Evolutionary conservation across 2,888 invertebrate species (phyloP).

Genomic region (Diarsia mendica): DNA sequence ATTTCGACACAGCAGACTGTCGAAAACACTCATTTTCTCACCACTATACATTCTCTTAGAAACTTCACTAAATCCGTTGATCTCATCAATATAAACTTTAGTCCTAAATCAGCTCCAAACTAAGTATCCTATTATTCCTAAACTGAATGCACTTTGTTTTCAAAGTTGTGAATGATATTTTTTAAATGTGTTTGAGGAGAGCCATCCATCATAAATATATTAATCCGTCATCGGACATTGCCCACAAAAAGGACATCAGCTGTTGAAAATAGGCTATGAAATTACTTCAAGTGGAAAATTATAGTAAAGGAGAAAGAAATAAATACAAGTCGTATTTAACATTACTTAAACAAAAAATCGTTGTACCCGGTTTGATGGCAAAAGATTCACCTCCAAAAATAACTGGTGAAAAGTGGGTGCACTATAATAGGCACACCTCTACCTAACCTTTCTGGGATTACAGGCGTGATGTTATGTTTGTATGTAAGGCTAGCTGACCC

Average conservation of each 20-base stretch:
- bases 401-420: too few species aligned
- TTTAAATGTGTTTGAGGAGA: constrained; percentile 16
- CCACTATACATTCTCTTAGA: constrained; percentile 1
- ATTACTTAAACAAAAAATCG: too few species aligned
- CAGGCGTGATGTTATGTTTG: too few species aligned
- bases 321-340: neutral
- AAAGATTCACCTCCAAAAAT: too few species aligned
- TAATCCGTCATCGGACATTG: constrained; percentile 23
- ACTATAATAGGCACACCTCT: too few species aligned
- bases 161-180: constrained; percentile 16
- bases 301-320: too few species aligned
- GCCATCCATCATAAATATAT: constrained; percentile 29
- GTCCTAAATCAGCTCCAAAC: constrained; percentile 25
- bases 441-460: too few species aligned
- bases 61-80: constrained; percentile 19
- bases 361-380: too few species aligned
- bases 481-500: too few species aligned
- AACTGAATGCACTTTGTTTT: constrained; percentile 33
- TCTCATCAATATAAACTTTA: constrained; percentile 30
- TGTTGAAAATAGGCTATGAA: neutral
- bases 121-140: constrained; percentile 19
- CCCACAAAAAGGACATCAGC: neutral
- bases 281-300: neutral
- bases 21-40: neutral
- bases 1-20: neutral